phyloP scores from a whole-genome alignment of 2,888 invertebrate genomes.

The Rosalia funebris region DNA sequence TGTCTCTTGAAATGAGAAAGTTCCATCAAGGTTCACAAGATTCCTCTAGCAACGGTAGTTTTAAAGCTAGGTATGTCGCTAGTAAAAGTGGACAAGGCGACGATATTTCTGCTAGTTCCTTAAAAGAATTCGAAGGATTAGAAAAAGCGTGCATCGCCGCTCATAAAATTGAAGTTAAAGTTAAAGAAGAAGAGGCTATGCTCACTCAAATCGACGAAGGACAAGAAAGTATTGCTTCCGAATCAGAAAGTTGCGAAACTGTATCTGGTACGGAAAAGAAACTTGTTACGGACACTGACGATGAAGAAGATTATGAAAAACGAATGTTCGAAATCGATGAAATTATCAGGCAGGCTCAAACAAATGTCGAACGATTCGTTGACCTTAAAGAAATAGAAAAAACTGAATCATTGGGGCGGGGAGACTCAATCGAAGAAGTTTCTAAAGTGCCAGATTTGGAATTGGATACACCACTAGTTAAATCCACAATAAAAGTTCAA shows the following conservation, averaged over 20 bases:
- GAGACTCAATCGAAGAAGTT: conserved; percentile 67
- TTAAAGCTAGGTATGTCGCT: conserved; percentile 76
- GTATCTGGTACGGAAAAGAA: conserved; percentile 71
- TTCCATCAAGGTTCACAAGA: conserved; percentile 81
- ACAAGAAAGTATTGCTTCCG: conserved; percentile 67
- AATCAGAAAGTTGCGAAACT: conserved; percentile 71
- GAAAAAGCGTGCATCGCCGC: conserved; percentile 90
- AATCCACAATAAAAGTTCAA: conserved; percentile 62
- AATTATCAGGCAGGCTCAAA: conserved; percentile 74
- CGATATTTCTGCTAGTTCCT: conserved; percentile 85
- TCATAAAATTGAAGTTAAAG: conserved; percentile 82
- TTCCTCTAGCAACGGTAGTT: conserved; percentile 83
- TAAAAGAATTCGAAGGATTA: conserved; percentile 92
- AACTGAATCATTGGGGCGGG: conserved; percentile 66
- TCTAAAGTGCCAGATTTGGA: conserved; percentile 68
- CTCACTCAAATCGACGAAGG: conserved; percentile 69
- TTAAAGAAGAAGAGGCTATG: conserved; percentile 85
- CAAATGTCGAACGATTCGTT: conserved; percentile 73
- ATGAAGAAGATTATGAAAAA: conserved; percentile 72
- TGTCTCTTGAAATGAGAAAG: conserved; percentile 81
- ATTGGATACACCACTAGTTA: conserved; percentile 61
- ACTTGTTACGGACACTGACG: conserved; percentile 67
- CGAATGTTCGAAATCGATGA: conserved; percentile 76
- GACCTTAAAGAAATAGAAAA: conserved; percentile 69
- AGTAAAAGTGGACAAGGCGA: conserved; percentile 83